Evolutionary conservation across 2,113 vertebrate genomes (phyloP), one percentile per base, ranked within the genome.

Genomic region (Perca flavescens): DNA sequence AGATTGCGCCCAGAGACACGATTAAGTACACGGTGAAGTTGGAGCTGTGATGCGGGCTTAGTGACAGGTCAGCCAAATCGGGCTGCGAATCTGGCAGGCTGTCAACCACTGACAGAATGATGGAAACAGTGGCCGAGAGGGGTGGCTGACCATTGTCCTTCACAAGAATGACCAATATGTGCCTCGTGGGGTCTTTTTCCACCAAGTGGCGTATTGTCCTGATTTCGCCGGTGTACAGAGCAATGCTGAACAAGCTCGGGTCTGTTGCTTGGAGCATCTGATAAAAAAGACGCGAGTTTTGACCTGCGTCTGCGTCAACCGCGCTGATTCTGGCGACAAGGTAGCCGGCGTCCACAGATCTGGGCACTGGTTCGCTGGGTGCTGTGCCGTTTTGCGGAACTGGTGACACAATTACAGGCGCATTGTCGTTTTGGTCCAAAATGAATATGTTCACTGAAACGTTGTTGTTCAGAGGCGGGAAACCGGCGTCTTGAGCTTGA

Each of bases 51-150:
- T 95, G 94, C 0, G 94, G 88, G 57, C 93, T 93, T 13, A 92
- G 92, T 80, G 95, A 94, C 89, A 96, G 93, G 86, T 97, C 96
- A n/a, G 94, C 94, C 81, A 95, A 92, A 91, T 96, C 96, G 0
- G 96, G 95, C 67, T 93, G 93, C 64, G 87, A 95, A 90, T 96
- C 95, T 36, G 96, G 96, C 92, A 96, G 93, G 85, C 95, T 96
- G 90, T 99, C 96, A 75, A 97, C 98, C 52, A 99, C 92, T 0
- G 96, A 97, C 81, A 98, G 92, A 0, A 96, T 96, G 84, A 99
- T 95, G 46, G 96, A 97, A 80, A 97, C 86, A 0, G 97, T 97
- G 92, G 97, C 96, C 4, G 97, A 99, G 70, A 98, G 96, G n/a
- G 96, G 92, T 0, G 97, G 96, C 81, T 97, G 96, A 62, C 97